A percentile compares a stretch with the other conserved stretches of the same genome.
Evolutionary conservation across 2,797 vertebrate species (phyloP).

Genomic region (Staurois parvus): DNA sequence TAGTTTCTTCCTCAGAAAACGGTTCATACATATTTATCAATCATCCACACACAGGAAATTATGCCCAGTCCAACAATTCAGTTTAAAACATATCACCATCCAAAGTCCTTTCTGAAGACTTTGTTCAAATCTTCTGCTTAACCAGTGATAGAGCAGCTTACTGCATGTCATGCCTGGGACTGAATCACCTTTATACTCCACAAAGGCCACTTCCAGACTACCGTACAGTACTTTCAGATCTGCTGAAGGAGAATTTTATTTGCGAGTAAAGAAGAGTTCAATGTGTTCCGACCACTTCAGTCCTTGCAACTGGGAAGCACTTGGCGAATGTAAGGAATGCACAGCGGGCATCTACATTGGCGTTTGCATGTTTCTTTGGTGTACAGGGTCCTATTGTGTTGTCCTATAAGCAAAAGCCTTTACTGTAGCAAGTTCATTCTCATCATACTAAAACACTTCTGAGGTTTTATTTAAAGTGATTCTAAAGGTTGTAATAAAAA

Average conservation of each 20-base stretch:
- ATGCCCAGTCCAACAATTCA: not conserved
- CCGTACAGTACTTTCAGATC: no score
- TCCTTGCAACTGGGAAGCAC: not conserved
- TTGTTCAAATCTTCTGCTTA: not conserved
- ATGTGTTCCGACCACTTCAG: not conserved
- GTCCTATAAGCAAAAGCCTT: not conserved
- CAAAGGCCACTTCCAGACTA: not conserved
- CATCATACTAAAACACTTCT: not conserved
- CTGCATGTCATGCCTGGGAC: not conserved
- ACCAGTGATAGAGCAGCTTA: not conserved
- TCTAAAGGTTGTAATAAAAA: no score
- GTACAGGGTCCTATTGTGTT: not conserved
- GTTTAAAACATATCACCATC: conserved; percentile 1
- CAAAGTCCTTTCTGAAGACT: conserved; percentile 11
- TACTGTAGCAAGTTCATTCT: not conserved
- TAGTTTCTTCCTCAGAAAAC: not conserved
- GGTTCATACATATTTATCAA: not conserved
- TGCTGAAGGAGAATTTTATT: no score
- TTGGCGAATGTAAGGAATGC: not conserved
- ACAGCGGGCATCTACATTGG: not conserved
- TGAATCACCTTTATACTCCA: not conserved
- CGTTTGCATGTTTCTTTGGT: not conserved
- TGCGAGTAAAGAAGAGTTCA: no score
- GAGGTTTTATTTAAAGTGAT: no score
- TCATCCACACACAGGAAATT: not conserved